Evolutionary conservation across 2,888 invertebrate species (phyloP).

Genomic region (Zootermopsis nevadensis): DNA sequence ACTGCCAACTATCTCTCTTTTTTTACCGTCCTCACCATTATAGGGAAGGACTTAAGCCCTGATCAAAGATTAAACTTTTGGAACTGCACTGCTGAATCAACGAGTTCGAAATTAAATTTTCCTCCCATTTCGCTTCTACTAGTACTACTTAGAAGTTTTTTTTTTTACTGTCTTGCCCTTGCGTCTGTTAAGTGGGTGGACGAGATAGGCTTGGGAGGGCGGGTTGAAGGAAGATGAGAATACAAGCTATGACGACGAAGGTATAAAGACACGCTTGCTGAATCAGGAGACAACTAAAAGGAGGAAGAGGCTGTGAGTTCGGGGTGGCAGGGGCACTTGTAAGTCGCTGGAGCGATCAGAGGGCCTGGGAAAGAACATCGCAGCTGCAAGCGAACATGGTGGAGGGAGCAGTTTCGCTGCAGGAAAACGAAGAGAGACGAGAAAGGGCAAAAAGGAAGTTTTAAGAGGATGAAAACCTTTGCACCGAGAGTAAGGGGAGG

Average conservation of each 20-base stretch:
- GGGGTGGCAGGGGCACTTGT: conserved; percentile 36
- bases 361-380: conserved; percentile 30
- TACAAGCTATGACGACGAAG: conserved; percentile 45
- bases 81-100: conserved; percentile 66
- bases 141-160: conserved; percentile 46
- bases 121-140: conserved; percentile 57
- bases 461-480: conserved; percentile 37
- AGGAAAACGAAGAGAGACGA: conserved; percentile 8
- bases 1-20: conserved; percentile 26
- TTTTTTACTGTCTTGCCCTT: conserved; percentile 34
- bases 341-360: conserved; percentile 41
- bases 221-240: conserved; percentile 8
- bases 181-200: conserved; percentile 43
- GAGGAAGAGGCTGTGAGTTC: conserved; percentile 36
- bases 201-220: conserved; percentile 40
- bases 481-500: conserved; percentile 48
- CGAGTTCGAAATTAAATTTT: conserved; percentile 70
- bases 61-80: conserved; percentile 67
- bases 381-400: conserved; percentile 22
- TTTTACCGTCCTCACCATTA: conserved; percentile 44
- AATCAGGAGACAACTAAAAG: conserved; percentile 47
- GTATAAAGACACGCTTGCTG: conserved; percentile 49
- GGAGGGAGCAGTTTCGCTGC: neutral
- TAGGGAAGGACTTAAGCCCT: conserved; percentile 54
- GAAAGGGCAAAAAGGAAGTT: conserved; percentile 33